Evolutionary conservation across 2,113 vertebrate genomes (phyloP).

Genomic region (Nothocercus julius): DNA sequence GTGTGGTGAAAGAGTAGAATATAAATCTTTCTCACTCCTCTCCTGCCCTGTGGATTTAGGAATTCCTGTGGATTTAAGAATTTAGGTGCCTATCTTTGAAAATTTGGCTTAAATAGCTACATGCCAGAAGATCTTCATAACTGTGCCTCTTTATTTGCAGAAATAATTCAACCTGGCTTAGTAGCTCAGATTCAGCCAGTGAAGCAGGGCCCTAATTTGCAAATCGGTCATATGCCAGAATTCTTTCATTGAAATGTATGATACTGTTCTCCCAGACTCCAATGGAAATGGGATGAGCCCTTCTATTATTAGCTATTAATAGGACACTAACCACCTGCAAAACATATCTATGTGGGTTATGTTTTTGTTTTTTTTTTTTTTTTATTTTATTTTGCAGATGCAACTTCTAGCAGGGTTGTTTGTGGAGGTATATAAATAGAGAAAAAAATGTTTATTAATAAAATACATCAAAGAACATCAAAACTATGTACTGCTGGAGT

Average conservation of each 20-base stretch:
- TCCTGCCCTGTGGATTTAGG: no score
- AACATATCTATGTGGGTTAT: neutral
- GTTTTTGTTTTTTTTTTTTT: neutral
- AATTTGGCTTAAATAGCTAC: neutral
- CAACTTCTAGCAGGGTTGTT: neutral
- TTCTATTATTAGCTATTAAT: neutral
- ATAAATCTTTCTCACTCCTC: neutral
- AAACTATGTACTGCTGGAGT: neutral
- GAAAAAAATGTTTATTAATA: neutral
- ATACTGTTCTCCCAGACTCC: neutral
- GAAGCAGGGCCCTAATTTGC: neutral
- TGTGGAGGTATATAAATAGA: neutral
- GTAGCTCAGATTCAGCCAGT: neutral
- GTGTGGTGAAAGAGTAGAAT: neutral
- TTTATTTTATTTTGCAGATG: no score
- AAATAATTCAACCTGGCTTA: neutral
- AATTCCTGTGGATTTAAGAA: neutral
- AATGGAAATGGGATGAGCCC: neutral
- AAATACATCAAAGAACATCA: neutral
- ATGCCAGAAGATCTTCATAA: neutral
- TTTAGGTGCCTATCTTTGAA: neutral
- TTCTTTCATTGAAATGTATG: neutral
- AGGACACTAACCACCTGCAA: neutral
- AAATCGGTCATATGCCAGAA: neutral
- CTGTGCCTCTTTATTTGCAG: neutral